A percentile compares a stretch with the other conserved stretches of the same genome.
These are phyloP conservation scores for Gyrodactylus salaris DNA, from an alignment of 1,140 invertebrate species.

Conservation along the genomic window DNA sequence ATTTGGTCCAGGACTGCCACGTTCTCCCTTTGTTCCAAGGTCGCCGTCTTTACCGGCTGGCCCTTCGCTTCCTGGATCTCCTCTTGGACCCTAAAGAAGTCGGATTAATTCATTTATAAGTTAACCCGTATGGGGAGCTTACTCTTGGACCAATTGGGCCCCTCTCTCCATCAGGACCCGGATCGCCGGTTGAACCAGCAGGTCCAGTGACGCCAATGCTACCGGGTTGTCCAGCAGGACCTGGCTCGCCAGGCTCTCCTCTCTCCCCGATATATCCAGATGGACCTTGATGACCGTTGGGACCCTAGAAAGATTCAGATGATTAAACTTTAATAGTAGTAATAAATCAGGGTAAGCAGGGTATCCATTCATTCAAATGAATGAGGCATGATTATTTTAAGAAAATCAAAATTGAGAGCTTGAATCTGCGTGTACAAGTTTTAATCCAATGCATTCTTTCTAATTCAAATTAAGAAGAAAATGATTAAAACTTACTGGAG, in stretches of 20 bases:
- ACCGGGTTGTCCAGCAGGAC: constrained; percentile 5
- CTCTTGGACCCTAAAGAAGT: constrained; percentile 3
- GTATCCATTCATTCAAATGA: too few species aligned
- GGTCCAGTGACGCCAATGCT: constrained; percentile 6
- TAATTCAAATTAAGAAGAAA: background rate
- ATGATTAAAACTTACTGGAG: background rate
- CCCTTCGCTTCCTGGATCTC: constrained; percentile 5
- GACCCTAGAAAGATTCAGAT: background rate
- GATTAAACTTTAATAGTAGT: too few species aligned
- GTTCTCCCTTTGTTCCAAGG: background rate
- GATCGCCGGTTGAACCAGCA: constrained; percentile 5
- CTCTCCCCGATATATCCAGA: constrained; percentile 2
- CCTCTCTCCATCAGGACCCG: constrained; percentile 6
- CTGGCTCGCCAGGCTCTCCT: constrained; percentile 9
- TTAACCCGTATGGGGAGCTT: background rate
- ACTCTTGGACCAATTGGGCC: constrained; percentile 3
- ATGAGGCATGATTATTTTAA: too few species aligned
- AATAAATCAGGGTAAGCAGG: background rate
- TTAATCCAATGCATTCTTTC: too few species aligned
- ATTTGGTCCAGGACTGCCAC: background rate
- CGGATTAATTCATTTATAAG: background rate
- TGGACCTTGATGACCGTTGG: constrained; percentile 4
- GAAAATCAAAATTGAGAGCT: too few species aligned
- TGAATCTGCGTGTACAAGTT: too few species aligned
- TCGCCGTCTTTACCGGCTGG: constrained; percentile 3